Conservation (phyloP, 2,888 invertebrate genomes). For the Phaedon cochleariae region DNA sequence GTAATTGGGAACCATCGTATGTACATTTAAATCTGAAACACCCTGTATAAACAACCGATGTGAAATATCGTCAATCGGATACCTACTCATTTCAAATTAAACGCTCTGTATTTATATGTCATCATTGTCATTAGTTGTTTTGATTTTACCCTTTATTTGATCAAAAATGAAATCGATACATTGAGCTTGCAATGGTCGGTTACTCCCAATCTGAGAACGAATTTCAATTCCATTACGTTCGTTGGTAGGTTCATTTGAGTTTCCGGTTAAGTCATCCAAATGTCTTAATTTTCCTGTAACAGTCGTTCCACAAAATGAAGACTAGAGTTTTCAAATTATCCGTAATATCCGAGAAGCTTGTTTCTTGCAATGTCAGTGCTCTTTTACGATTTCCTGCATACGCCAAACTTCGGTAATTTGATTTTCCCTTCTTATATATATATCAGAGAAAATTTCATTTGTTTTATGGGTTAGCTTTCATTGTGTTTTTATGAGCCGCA, state of each 20-base stretch:
- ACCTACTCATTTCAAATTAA: too few relatives aligned
- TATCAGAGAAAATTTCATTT: slow-evolving; percentile 22
- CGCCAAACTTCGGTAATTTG: slow-evolving; percentile 9
- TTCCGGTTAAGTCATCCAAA: neutral
- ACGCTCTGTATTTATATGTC: too few relatives aligned
- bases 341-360: neutral
- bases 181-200: too few relatives aligned
- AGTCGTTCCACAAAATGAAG: neutral
- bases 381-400: slow-evolving; percentile 19
- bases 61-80: too few relatives aligned
- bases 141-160: too few relatives aligned
- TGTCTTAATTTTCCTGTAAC: neutral
- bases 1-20: too few relatives aligned
- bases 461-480: slow-evolving; percentile 16
- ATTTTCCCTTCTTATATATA: neutral
- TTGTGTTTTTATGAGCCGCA: slow-evolving; percentile 21
- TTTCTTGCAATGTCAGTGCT: slow-evolving; percentile 8
- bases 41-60: too few relatives aligned
- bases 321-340: neutral
- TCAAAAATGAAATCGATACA: too few relatives aligned
- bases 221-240: neutral
- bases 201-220: too few relatives aligned
- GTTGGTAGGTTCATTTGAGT: neutral
- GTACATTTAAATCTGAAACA: too few relatives aligned
- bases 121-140: too few relatives aligned